Evolutionary conservation across 1,140 invertebrate genomes (phyloP).

Genomic region (Bombus balteatus): DNA sequence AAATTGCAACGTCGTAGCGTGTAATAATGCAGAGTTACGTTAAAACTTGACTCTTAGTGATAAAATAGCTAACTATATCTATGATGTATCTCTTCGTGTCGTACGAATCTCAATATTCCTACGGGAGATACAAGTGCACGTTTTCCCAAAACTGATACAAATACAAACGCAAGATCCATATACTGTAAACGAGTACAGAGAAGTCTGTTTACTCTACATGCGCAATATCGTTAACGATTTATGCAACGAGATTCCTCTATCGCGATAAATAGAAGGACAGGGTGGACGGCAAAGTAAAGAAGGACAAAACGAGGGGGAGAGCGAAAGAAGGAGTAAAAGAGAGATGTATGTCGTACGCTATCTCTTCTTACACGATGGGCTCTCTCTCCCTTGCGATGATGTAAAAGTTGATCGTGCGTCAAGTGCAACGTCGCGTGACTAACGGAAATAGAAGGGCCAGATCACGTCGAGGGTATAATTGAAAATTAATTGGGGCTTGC

Average conservation of each 20-base stretch:
- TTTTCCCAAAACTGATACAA: too few relatives aligned
- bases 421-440: constrained; percentile 64
- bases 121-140: too few relatives aligned
- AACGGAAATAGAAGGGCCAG: constrained; percentile 51
- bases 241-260: constrained; percentile 12
- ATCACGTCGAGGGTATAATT: constrained; percentile 51
- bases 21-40: too few relatives aligned
- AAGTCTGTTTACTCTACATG: background rate
- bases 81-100: too few relatives aligned
- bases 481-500: constrained; percentile 61
- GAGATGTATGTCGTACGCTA: background rate
- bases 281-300: too few relatives aligned
- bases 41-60: too few relatives aligned
- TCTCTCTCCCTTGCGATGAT: constrained; percentile 8
- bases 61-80: too few relatives aligned
- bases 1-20: too few relatives aligned
- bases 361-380: constrained; percentile 10
- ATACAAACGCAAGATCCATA: too few relatives aligned
- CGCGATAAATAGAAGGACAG: background rate
- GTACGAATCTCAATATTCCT: too few relatives aligned
- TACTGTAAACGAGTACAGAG: too few relatives aligned
- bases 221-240: constrained; percentile 31
- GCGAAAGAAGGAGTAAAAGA: background rate
- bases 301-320: background rate
- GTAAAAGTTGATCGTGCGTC: constrained; percentile 53